A percentile compares a stretch with the other conserved stretches of the same genome.
phyloP scores from a whole-genome alignment of 2,113 vertebrate species.

The Balaenoptera acutorostrata region DNA sequence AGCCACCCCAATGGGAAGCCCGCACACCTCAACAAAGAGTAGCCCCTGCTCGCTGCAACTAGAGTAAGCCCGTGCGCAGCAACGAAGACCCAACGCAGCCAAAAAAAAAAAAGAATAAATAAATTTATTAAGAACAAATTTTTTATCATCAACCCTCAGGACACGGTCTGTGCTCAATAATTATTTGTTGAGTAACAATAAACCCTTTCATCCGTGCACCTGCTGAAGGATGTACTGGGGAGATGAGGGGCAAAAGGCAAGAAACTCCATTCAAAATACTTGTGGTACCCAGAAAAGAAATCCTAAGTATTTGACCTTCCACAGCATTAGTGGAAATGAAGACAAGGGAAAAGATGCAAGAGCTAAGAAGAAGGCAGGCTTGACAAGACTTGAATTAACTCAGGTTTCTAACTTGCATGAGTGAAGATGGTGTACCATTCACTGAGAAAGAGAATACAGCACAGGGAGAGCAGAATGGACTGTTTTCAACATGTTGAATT shows the following conservation, averaged over 20 bases:
- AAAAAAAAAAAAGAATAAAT: too few species aligned
- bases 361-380: not conserved
- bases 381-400: not conserved
- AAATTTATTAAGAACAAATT: too few species aligned
- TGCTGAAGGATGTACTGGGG: not conserved
- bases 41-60: too few species aligned
- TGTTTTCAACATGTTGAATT: not conserved
- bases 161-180: not conserved
- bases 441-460: not conserved
- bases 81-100: too few species aligned
- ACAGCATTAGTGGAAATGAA: not conserved
- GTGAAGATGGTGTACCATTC: not conserved
- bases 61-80: too few species aligned
- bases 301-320: not conserved
- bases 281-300: not conserved
- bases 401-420: not conserved
- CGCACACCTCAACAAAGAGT: too few species aligned
- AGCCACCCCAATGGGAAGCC: too few species aligned
- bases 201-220: not conserved
- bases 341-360: not conserved
- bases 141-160: not conserved
- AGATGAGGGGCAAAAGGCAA: not conserved
- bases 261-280: not conserved
- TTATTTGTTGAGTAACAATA: not conserved
- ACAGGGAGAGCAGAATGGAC: not conserved